phyloP scores from a whole-genome alignment of 2,888 invertebrate genomes.

The Chymomyza amoena region DNA sequence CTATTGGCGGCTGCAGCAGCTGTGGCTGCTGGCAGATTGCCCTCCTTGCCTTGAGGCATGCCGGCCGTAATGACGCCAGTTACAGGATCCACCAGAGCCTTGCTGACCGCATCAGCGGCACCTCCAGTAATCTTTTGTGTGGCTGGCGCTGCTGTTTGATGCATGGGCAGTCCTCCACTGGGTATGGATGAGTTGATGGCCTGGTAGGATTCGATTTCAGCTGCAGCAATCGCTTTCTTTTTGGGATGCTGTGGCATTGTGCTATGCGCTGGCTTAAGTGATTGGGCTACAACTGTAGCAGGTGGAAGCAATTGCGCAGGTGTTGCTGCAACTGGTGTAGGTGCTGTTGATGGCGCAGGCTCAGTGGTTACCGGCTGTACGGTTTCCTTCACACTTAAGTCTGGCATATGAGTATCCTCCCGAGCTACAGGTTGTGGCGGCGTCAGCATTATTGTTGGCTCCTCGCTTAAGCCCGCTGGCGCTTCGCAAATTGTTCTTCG shows the following conservation, averaged over 20 bases:
- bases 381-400: slow-evolving; percentile 48
- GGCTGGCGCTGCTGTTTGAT: slow-evolving; percentile 69
- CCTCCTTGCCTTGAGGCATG: slow-evolving; percentile 84
- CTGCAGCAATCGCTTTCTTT: slow-evolving; percentile 75
- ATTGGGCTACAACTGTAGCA: slow-evolving; percentile 27
- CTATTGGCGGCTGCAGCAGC: slow-evolving; percentile 60
- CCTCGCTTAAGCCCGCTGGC: slow-evolving; percentile 54
- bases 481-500: slow-evolving; percentile 83
- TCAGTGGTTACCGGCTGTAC: background rate
- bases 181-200: slow-evolving; percentile 67
- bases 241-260: slow-evolving; percentile 74
- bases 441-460: slow-evolving; percentile 56
- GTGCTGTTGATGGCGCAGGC: slow-evolving; percentile 10
- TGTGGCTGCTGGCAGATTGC: slow-evolving; percentile 72
- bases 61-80: slow-evolving; percentile 86
- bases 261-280: slow-evolving; percentile 32
- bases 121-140: slow-evolving; percentile 70
- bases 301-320: background rate
- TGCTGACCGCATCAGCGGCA: slow-evolving; percentile 80
- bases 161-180: slow-evolving; percentile 56
- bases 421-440: slow-evolving; percentile 30
- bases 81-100: slow-evolving; percentile 85
- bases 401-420: slow-evolving; percentile 16
- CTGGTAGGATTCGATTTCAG: slow-evolving; percentile 74
- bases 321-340: slow-evolving; percentile 9